phyloP scores from a whole-genome alignment of 2,888 invertebrate genomes.

The Melipona bicolor region DNA sequence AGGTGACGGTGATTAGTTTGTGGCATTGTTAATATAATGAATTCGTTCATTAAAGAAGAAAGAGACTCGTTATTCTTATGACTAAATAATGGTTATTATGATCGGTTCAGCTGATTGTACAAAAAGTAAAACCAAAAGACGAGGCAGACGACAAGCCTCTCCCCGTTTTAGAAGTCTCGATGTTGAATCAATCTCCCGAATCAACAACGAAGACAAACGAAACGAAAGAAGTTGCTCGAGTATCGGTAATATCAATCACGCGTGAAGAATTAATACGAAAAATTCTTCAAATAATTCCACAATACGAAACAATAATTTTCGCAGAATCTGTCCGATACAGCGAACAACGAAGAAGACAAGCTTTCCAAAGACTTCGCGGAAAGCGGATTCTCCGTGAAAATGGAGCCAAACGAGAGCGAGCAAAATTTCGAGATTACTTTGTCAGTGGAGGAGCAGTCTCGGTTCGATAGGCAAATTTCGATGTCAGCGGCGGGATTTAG shows the following conservation, averaged over 20 bases:
- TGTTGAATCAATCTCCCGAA: neutral
- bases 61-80: neutral
- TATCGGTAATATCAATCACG: neutral
- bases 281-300: neutral
- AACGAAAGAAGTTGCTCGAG: neutral
- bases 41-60: neutral
- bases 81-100: neutral
- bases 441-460: neutral
- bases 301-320: neutral
- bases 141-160: constrained; percentile 2
- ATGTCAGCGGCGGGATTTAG: neutral
- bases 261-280: neutral
- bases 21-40: neutral
- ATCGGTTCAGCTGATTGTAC: constrained; percentile 8
- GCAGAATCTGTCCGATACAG: neutral
- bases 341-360: neutral
- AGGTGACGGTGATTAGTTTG: neutral
- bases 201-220: neutral
- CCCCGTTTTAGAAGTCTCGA: constrained; percentile 9
- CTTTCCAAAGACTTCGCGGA: neutral
- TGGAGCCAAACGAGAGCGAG: neutral
- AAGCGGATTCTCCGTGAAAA: neutral
- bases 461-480: neutral
- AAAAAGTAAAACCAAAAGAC: constrained; percentile 19
- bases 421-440: neutral